Base-by-base conservation (phyloP, 2,888 invertebrate genomes). In the Eurois occulta region DNA sequence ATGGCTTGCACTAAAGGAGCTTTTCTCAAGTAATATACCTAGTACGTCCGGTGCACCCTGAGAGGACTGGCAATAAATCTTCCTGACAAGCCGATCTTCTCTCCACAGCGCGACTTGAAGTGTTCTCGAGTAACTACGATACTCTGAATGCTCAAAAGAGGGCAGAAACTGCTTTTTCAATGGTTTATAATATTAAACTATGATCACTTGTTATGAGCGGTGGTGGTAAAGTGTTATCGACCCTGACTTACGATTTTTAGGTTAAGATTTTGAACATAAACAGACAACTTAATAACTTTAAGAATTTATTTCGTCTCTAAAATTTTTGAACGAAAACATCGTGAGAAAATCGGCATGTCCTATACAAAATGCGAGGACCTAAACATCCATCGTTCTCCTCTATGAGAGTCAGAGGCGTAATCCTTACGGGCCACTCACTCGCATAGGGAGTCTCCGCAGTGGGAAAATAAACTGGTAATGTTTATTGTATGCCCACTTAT, bases 31-130 rank as follows among this genome's bases (percentile, higher is more conserved):
- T 21, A 35, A 32, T 18, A 68, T n/a, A 43, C n/a, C 18, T 10
- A 35, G 70, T 68, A 18, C n/a, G 32, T 41, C 24, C 21, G 38
- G 18, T 32, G 5, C 24, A n/a, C 35, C 1, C 21, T 21, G 41
- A 52, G 21, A n/a, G 21, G 24, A 24, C n/a, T 66, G 24, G 43
- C 78, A 8, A 52, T 78, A 43, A 52, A 43, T 78, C 67, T 64
- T 78, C 32, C 28, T 67, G 52, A 76, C 68, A 52, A 43, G 41
- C 18, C 43, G 43, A 66, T 43, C 8, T 35, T 11, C 28, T 46
- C 18, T 18, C 13, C 18, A 24, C 8, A 13, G 43, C n/a, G 43
- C 13, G 6, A 13, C 24, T 35, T 28, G 11, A 55, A 52, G 35
- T 46, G 24, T 46, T 41, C 67, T 78, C 28, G 18, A 41, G 72